Base-by-base conservation (phyloP, 1,140 invertebrate genomes). In the Cyrtorhinus lividipennis region DNA sequence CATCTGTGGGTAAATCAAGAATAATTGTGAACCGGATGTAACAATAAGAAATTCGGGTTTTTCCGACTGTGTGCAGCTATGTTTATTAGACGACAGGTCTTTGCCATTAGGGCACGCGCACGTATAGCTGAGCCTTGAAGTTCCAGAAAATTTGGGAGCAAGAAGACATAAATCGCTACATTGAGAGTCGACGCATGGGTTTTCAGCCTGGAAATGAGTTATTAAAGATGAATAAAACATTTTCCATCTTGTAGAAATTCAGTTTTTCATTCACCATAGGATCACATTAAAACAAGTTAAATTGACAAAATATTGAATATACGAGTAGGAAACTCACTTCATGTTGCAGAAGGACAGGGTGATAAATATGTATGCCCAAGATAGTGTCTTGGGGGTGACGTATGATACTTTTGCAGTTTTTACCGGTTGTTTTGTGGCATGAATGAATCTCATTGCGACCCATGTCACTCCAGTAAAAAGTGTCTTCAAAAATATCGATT, bases 391-490 rank as follows among this genome's bases (percentile, higher is more conserved):
- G 73, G 1, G 71, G 69, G 24, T 75, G 67, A 30, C 71, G 75
- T 0, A 80, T 62, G 0, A 86, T 63, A 0, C 78, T 73, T 1
- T 74, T 73, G 66, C 78, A 78, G 63, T 82, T 73, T 69, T 82
- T 81, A 0, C 81, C 80, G 1, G 77, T 81, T 62, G 85, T 80
- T 70, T 88, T 89, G 67, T 88, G 76, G 23, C 82, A 84, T 0
- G 77, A 77, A 66, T 83, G 77, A 24, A 88, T 78, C 18, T 79
- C 80, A 65, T 81, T 79, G 0, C 80, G 79, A 0, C 73, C 72
- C 81, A 84, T 87, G 70, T 95, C 90, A 53, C 84, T 90, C 89
- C 92, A 95, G 70, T 86, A 95, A 0, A 96, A 69, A 12, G 75
- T 79, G 73, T 94, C 84, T 73, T 94, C 92, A 72, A 94, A 95